phyloP scores from a whole-genome alignment of 2,113 vertebrate genomes.

The Boleophthalmus pectinirostris region DNA sequence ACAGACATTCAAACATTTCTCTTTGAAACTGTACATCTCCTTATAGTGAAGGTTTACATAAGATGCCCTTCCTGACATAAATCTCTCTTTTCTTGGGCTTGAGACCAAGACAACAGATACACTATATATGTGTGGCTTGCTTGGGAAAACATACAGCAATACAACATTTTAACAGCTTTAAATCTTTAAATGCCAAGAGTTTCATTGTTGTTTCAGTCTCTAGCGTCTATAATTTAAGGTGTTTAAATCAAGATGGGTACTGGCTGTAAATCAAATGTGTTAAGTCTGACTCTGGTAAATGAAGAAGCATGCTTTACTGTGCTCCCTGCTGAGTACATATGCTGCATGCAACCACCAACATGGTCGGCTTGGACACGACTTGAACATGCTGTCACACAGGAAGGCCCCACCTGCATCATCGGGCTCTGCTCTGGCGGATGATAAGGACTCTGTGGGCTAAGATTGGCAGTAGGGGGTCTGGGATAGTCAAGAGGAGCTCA shows the following conservation, averaged over 20 bases:
- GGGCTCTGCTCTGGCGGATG: conserved; percentile 27
- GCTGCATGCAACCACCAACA: conserved; percentile 38
- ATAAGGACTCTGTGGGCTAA: conserved; percentile 58
- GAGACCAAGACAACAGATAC: not conserved
- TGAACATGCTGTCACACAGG: conserved; percentile 51
- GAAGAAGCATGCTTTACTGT: conserved; percentile 33
- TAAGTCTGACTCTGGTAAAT: conserved; percentile 16
- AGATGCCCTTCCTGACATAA: too few species aligned
- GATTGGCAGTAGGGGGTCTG: conserved; percentile 50
- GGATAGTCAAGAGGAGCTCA: conserved; percentile 47
- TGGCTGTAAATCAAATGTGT: not conserved
- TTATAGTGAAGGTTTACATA: not conserved
- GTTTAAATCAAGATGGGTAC: not conserved
- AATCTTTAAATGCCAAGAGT: not conserved
- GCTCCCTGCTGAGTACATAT: conserved; percentile 54
- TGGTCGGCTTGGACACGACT: conserved; percentile 53
- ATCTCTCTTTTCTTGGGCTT: too few species aligned
- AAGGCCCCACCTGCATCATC: conserved; percentile 23
- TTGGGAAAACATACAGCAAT: not conserved
- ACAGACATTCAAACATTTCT: conserved; percentile 20
- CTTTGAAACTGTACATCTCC: not conserved
- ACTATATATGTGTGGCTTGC: not conserved
- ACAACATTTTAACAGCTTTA: not conserved
- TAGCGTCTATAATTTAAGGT: not conserved
- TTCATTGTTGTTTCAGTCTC: not conserved